Evolutionary conservation across 2,113 vertebrate genomes (phyloP), one percentile per base, ranked within the genome.

Genomic region (Amblyopsis rosae): DNA sequence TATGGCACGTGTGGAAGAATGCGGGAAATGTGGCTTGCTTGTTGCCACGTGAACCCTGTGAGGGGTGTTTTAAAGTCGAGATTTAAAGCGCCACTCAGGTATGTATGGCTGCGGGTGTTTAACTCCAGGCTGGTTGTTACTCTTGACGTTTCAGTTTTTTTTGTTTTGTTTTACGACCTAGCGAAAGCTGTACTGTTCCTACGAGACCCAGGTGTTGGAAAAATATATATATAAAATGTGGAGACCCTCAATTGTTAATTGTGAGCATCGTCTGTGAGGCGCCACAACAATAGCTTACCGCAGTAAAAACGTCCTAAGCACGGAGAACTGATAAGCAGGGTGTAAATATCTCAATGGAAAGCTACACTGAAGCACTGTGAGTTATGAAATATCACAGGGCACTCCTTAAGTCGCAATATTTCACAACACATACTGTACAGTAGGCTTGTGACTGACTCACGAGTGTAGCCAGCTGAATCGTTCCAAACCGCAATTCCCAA

Each of bases 1-100:
- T 76, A 73, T 67, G 0, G 71, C 61, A 33, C 68, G 79, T 84
- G 77, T 65, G 75, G 6, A 77, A 80, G 86, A 82, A 90, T 86
- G 83, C 55, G 9, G 1, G 0, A 90, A 91, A 91, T 76, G 80
- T 79, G 10, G 59, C 72, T 64, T 70, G 82, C 82, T 81, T 76
- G 85, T 80, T 70, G 86, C 82, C 86, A 85, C 84, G 70, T 76
- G 85, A 82, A 88, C 75, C 54, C 26, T 16, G 54, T 66, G 77
- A 85, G 68, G 64, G 54, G 71, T 58, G 84, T 58, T 77, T 91
- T 83, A 86, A 85, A 69, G 73, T 0, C 0, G 41, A 69, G 80
- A 84, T 73, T 74, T 89, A 84, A 81, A 47, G 35, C 77, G 47
- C 61, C 80, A 87, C 78, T 81, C 76, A 50, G 77, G 70, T 59